Percentiles rank a stretch among this genome's conserved stretches.
Evolutionary conservation across 2,113 vertebrate genomes (phyloP).

Genomic region (Orthonyx spaldingii): DNA sequence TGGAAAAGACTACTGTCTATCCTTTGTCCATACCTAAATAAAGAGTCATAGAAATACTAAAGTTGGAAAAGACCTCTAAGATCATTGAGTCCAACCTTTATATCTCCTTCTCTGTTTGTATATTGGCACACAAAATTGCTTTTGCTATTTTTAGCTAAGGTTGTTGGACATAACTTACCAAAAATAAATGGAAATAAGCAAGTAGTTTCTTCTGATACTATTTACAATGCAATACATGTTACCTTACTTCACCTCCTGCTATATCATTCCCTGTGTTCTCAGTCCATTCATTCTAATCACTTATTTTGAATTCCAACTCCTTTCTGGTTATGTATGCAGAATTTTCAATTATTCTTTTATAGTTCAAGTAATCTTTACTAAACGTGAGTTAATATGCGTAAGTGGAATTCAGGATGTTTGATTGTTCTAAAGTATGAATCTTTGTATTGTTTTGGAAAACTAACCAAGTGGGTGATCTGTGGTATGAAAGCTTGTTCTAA

Average conservation of each 20-base stretch:
- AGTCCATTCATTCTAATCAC: not conserved
- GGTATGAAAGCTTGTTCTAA: not conserved
- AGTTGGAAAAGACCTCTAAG: not conserved
- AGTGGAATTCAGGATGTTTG: not conserved
- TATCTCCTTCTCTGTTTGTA: not conserved
- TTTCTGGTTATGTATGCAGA: not conserved
- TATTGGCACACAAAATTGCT: not conserved
- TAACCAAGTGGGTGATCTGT: not conserved
- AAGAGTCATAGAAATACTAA: not conserved
- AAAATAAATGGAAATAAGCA: constrained; percentile 14
- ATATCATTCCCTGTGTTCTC: not conserved
- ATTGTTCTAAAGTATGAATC: not conserved
- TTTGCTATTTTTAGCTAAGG: constrained; percentile 3
- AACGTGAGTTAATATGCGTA: not conserved
- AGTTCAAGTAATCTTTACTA: not conserved
- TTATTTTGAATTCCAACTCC: not conserved
- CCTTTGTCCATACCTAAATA: not conserved
- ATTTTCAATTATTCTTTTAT: not conserved
- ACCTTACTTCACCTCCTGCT: not conserved
- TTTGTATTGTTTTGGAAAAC: not conserved
- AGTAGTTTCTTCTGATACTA: not conserved
- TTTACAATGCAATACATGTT: not conserved
- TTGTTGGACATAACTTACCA: not conserved
- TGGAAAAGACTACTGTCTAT: not conserved
- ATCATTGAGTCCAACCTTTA: not conserved